Evolutionary conservation across 2,113 vertebrate species (phyloP), one percentile per base, ranked within the genome.

Genomic region (Illadopsis cleaveri): DNA sequence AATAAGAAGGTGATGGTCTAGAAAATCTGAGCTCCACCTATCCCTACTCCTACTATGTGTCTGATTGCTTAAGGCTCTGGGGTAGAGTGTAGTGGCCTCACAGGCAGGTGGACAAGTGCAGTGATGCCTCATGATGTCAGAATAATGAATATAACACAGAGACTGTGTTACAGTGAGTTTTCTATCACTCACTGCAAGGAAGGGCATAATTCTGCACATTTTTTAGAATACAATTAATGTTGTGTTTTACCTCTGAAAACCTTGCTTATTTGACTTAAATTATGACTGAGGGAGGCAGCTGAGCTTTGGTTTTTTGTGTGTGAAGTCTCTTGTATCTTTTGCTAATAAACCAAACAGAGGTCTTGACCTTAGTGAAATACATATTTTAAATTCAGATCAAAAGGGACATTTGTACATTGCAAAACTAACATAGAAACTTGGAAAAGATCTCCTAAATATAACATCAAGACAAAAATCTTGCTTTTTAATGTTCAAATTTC

Each of bases 1-100:
- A 6, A 10, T 18, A 18, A 57, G 73, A 69, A 73, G 23, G n/a
- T 42, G 33, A 35, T 57, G 53, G 6, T 53, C 17, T 72, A 25
- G 35, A 66, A 75, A 47, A 53, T 7, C n/a, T 54, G 31, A 79
- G 23, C 45, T 85, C 45, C 25, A 18, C 1, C 40, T 64, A 25
- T 57, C 24, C 7, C 35, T 25, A 13, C 21, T 85, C 58, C 22
- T 19, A 11, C 38, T 30, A 11, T 0, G 4, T 38, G 23, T 19
- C 44, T n/a, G 37, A 45, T 23, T 38, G 56, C 61, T 21, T 24
- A 51, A 47, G 76, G 42, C 23, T 86, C 38, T 23, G 38, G 7
- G 1, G 6, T 3, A 10, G 30, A 0, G 0, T 2, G 25, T 11
- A 17, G 53, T 5, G 47, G 19, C 16, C 30, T 7, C 58, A 30